Conservation (phyloP, 2,888 invertebrate species). For the Ecliptopera silaceata region DNA sequence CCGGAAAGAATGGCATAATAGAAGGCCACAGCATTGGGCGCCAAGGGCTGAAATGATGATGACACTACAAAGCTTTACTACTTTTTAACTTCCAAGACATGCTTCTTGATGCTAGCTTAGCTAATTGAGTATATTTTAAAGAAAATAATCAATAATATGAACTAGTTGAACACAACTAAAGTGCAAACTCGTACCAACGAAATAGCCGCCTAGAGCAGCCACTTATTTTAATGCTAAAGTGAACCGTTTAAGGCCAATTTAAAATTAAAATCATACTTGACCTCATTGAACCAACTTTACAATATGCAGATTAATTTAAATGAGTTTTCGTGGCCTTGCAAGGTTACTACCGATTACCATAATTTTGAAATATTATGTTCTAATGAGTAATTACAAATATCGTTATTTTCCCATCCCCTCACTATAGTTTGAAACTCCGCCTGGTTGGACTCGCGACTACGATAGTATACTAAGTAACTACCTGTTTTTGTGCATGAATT, state of each 20-base stretch:
- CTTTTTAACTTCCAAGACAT: too few species aligned
- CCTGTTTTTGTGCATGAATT: not conserved
- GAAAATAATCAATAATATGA: too few species aligned
- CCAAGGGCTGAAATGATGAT: too few species aligned
- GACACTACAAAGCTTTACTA: too few species aligned
- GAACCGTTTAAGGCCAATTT: constrained; percentile 2
- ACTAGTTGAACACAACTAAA: too few species aligned
- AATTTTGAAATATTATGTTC: not conserved
- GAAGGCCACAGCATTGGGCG: too few species aligned
- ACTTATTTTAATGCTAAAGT: not conserved
- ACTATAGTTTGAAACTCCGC: too few species aligned
- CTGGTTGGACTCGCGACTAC: too few species aligned
- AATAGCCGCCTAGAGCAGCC: not conserved
- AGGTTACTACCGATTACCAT: not conserved
- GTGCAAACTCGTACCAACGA: not conserved
- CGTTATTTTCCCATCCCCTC: not conserved
- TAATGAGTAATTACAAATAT: not conserved
- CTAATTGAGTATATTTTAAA: too few species aligned
- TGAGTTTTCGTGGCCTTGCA: constrained; percentile 5
- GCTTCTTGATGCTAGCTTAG: too few species aligned
- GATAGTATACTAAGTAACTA: too few species aligned
- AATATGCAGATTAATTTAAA: constrained; percentile 8
- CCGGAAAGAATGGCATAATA: too few species aligned
- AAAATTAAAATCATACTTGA: constrained; percentile 13
- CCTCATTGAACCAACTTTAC: constrained; percentile 3